Percentiles rank a stretch among this genome's conserved stretches.
Evolutionary conservation across 2,888 invertebrate genomes (phyloP).

Genomic region (Plagodis pulveraria): DNA sequence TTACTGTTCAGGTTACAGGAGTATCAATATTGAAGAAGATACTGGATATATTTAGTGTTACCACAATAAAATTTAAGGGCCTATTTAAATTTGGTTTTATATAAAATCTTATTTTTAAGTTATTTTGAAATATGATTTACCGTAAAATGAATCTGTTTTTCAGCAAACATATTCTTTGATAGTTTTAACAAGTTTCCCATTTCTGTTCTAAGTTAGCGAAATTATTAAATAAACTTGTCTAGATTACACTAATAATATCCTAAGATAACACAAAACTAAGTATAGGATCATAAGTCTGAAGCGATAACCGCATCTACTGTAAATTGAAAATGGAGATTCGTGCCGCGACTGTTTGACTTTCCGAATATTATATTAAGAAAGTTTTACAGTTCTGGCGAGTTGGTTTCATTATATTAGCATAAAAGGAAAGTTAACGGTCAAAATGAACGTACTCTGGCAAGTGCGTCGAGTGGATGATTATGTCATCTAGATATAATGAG

Average conservation of each 20-base stretch:
- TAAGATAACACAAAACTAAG: slow-evolving; percentile 29
- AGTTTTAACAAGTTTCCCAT: no score
- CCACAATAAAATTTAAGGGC: no score
- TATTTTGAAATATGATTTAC: no score
- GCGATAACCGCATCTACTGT: slow-evolving; percentile 38
- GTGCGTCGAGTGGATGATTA: slow-evolving; percentile 12
- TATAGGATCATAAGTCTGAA: slow-evolving; percentile 40
- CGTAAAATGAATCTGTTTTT: no score
- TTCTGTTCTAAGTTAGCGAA: no score
- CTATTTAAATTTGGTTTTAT: no score
- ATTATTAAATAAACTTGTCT: no score
- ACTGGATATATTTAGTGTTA: no score
- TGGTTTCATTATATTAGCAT: slow-evolving; percentile 62
- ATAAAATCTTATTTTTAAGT: no score
- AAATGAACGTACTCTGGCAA: slow-evolving; percentile 31
- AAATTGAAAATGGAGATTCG: slow-evolving; percentile 54
- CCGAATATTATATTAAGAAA: slow-evolving; percentile 66
- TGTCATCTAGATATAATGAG: slow-evolving; percentile 12
- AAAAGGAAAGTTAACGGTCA: slow-evolving; percentile 60
- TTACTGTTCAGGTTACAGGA: no score
- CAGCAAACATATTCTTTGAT: no score
- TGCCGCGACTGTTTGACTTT: slow-evolving; percentile 57
- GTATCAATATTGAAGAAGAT: no score
- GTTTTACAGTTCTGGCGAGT: slow-evolving; percentile 46
- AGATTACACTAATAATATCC: background rate